These are phyloP conservation scores for Rattus norvegicus DNA, from an alignment of 2,113 vertebrate species.

Conservation along the genomic window GRCr8 NC_086031.1:102873501-102874000, in stretches of 20 bases:
- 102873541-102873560: not conserved
- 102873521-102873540: not conserved
- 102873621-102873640: not conserved
- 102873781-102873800: not conserved
- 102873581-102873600: not conserved
- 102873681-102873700: not conserved
- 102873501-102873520: not conserved
- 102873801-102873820: too few species aligned
- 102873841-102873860: not conserved
- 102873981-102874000: rapidly evolving
- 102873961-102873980: not conserved
- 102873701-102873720: not conserved
- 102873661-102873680: not conserved
- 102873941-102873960: not conserved
- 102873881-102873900: not conserved
- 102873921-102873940: not conserved
- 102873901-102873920: not conserved
- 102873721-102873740: not conserved
- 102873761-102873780: not conserved
- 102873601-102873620: not conserved
- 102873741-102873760: not conserved
- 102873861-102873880: too few species aligned
- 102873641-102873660: too few species aligned
- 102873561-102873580: not conserved
- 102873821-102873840: not conserved